phyloP scores from a whole-genome alignment of 2,797 vertebrate genomes.

The Gambelia wislizenii region DNA sequence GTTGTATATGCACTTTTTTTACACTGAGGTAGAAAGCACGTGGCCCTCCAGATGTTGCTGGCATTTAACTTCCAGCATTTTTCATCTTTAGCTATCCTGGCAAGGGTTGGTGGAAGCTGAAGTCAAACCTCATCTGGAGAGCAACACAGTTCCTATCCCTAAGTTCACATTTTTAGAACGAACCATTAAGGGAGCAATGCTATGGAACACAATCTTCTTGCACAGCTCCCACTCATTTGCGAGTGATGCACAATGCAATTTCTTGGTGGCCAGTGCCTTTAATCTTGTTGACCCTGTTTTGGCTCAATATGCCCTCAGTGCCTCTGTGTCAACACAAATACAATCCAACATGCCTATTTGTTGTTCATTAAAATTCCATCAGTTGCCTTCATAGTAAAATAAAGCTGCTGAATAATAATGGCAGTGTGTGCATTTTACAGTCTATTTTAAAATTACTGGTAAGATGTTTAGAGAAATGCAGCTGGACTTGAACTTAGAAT shows the following conservation, averaged over 20 bases:
- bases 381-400: slow-evolving; percentile 37
- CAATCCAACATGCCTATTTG: slow-evolving; percentile 37
- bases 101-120: too few species aligned
- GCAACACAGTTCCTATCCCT: not conserved
- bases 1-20: not conserved
- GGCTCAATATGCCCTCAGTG: slow-evolving; percentile 3
- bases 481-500: not conserved
- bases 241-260: not conserved
- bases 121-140: too few species aligned
- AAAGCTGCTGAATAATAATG: slow-evolving; percentile 40
- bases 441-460: slow-evolving; percentile 51
- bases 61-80: too few species aligned
- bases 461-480: slow-evolving; percentile 59
- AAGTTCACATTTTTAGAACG: not conserved
- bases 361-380: slow-evolving; percentile 55
- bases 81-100: too few species aligned
- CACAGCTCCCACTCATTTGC: not conserved
- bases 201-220: not conserved
- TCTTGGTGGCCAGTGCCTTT: not conserved
- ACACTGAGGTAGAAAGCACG: too few species aligned
- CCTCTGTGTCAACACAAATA: not conserved
- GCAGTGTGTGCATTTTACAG: slow-evolving; percentile 11
- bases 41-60: too few species aligned
- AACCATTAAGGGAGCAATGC: not conserved
- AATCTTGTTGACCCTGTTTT: not conserved